These are phyloP conservation scores for Hestina assimilis DNA, from an alignment of 1,140 invertebrate genomes.

Conservation along the genomic window DNA sequence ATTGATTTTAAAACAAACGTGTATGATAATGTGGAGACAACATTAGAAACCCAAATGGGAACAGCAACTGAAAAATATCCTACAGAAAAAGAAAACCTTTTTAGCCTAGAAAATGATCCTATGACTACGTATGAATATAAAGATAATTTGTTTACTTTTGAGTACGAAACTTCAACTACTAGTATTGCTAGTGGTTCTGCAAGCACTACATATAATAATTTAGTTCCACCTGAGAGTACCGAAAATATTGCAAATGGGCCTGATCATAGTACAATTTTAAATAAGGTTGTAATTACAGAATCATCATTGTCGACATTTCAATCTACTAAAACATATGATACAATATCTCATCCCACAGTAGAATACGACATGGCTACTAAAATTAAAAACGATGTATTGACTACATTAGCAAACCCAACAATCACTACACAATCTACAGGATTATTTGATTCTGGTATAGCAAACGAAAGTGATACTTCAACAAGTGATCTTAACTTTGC, in stretches of 20 bases:
- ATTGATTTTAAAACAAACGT: not conserved
- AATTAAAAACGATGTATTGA: not conserved
- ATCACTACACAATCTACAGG: not conserved
- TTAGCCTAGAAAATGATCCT: not conserved
- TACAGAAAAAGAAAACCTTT: not conserved
- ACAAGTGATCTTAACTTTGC: not conserved
- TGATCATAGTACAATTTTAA: not conserved
- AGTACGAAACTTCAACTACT: no score
- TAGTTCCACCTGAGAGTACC: not conserved
- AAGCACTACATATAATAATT: not conserved
- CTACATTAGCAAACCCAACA: not conserved
- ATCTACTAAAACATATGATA: not conserved
- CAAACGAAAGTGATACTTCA: not conserved
- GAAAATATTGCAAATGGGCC: not conserved
- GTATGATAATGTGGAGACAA: not conserved
- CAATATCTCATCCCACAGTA: not conserved
- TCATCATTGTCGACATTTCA: no score
- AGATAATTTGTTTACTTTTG: not conserved
- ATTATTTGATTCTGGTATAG: not conserved
- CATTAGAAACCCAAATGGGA: not conserved
- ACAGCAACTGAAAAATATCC: not conserved
- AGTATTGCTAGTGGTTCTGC: not conserved
- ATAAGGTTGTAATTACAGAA: not conserved
- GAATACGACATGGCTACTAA: not conserved
- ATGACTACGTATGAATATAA: not conserved